Conservation (phyloP, 2,888 invertebrate species). For the Pelosia muscerda region DNA sequence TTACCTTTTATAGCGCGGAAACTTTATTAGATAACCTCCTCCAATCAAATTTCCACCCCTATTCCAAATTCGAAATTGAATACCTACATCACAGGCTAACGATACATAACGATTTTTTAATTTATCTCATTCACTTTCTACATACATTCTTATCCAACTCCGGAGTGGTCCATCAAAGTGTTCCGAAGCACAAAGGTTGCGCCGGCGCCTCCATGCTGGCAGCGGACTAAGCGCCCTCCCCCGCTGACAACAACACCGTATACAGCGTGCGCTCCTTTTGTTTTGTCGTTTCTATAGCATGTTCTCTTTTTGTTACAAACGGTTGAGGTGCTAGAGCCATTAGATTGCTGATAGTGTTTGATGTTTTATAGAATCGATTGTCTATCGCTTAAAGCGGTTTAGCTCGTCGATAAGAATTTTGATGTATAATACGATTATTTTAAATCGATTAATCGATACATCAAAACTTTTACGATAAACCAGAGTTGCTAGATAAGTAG, state of each 20-base stretch:
- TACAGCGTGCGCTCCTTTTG: conserved; percentile 43
- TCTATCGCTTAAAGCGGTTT: not conserved
- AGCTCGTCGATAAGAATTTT: not conserved
- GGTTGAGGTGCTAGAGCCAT: conserved; percentile 17
- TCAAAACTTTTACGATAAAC: too few species aligned
- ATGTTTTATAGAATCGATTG: not conserved
- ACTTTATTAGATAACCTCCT: too few species aligned
- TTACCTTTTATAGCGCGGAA: too few species aligned
- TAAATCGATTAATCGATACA: too few species aligned
- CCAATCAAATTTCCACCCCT: not conserved
- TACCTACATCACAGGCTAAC: not conserved
- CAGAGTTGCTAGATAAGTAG: too few species aligned
- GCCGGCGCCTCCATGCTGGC: conserved; percentile 82
- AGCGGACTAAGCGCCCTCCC: conserved; percentile 75
- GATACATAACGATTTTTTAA: conserved; percentile 2
- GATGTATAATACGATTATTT: not conserved
- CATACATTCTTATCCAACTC: conserved; percentile 10
- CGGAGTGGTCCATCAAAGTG: conserved; percentile 20
- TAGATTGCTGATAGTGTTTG: conserved; percentile 15
- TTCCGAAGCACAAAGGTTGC: conserved; percentile 70
- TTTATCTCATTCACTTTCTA: conserved; percentile 17
- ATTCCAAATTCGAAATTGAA: not conserved
- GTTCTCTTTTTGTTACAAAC: conserved; percentile 12
- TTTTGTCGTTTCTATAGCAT: conserved; percentile 27
- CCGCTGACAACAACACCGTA: conserved; percentile 65